Conservation (phyloP, 2,797 vertebrate species). For the Glyptemys insculpta region DNA sequence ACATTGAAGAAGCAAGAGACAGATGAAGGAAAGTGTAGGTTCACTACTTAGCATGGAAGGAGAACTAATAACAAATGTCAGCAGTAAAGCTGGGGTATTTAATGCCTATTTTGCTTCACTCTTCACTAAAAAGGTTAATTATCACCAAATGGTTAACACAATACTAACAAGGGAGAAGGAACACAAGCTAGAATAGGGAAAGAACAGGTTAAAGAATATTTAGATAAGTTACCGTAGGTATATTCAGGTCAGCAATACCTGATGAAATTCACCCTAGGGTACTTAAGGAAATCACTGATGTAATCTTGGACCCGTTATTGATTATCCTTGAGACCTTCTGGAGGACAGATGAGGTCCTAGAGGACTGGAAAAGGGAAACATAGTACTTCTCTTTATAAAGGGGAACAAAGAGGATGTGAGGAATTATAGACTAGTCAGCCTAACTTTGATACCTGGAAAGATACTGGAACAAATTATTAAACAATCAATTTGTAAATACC, state of each 20-base stretch:
- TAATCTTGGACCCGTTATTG: background rate
- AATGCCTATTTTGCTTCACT: background rate
- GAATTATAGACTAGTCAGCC: no score
- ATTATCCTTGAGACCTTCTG: background rate
- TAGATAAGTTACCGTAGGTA: background rate
- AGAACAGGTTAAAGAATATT: background rate
- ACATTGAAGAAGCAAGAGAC: background rate
- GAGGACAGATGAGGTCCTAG: background rate
- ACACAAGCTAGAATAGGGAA: background rate
- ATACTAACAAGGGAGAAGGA: background rate
- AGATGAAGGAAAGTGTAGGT: background rate
- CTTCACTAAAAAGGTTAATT: background rate
- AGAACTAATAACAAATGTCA: background rate
- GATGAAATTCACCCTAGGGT: background rate
- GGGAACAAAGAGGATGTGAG: no score
- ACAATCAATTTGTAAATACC: no score
- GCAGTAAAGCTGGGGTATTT: background rate
- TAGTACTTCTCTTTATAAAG: no score
- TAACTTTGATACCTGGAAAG: no score
- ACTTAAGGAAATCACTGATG: background rate
- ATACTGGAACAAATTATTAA: no score
- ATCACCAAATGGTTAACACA: background rate
- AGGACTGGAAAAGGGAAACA: background rate
- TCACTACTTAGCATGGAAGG: background rate
- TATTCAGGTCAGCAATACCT: background rate